Conservation (phyloP, 2,888 invertebrate genomes). For the Pollenia labialis region DNA sequence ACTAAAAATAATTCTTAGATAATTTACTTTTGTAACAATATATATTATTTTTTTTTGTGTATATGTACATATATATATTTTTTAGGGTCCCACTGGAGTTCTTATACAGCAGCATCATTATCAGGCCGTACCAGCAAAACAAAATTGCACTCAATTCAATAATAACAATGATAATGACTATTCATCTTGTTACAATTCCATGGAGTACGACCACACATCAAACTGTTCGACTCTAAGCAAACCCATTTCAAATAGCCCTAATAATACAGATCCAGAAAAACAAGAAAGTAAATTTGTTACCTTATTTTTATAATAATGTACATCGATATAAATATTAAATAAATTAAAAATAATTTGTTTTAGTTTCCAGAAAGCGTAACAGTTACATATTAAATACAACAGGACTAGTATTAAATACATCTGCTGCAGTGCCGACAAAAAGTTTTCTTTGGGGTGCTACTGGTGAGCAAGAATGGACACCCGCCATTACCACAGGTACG, state of each 20-base stretch:
- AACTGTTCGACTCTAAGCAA: constrained; percentile 80
- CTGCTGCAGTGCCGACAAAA: constrained; percentile 81
- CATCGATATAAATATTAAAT: neutral
- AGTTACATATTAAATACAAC: constrained; percentile 77
- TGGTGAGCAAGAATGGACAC: constrained; percentile 98
- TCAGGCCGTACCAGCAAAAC: constrained; percentile 89
- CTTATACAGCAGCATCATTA: constrained; percentile 97
- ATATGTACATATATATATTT: constrained; percentile 26
- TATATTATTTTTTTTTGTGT: too few relatives aligned
- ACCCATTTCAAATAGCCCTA: constrained; percentile 76
- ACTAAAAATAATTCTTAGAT: too few relatives aligned
- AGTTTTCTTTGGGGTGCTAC: constrained; percentile 95
- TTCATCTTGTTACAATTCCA: constrained; percentile 79
- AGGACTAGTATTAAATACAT: constrained; percentile 65
- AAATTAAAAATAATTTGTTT: constrained; percentile 19
- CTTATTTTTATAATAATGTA: neutral
- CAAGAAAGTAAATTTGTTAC: constrained; percentile 77
- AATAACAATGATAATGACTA: constrained; percentile 77
- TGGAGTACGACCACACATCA: constrained; percentile 82
- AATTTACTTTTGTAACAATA: too few relatives aligned
- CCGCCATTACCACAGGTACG: constrained; percentile 94
- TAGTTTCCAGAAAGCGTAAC: constrained; percentile 80
- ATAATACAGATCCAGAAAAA: constrained; percentile 77
- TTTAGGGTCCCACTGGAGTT: constrained; percentile 92
- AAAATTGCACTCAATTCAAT: constrained; percentile 74